Percentiles rank a stretch among this genome's conserved stretches.
phyloP scores from a whole-genome alignment of 1,140 invertebrate species.

The Drosophila pachea region DNA sequence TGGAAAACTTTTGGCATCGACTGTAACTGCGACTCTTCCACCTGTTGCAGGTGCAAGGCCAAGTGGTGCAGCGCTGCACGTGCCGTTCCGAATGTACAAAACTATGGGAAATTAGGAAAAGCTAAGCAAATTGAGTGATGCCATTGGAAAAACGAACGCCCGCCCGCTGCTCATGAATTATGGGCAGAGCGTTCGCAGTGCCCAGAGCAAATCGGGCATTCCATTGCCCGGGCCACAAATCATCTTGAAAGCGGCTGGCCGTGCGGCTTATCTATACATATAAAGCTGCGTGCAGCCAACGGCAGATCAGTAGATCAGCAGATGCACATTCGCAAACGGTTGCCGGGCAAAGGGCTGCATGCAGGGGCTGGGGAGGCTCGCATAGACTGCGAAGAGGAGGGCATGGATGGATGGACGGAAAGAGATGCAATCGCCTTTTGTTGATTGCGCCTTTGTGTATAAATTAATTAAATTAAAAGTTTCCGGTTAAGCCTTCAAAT shows the following conservation, averaged over 20 bases:
- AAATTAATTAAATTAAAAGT: conserved; percentile 79
- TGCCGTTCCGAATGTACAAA: conserved; percentile 23
- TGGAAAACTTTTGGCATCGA: conserved; percentile 16
- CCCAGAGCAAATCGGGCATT: conserved; percentile 51
- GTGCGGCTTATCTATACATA: conserved; percentile 36
- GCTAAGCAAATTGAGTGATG: conserved; percentile 9
- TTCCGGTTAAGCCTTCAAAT: conserved; percentile 77
- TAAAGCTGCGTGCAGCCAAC: too few relatives aligned
- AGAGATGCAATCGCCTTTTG: conserved; percentile 50
- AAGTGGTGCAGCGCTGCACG: conserved; percentile 10
- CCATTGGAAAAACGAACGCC: conserved; percentile 3
- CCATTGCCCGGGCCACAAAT: conserved; percentile 17
- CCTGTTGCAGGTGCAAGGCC: conserved; percentile 52
- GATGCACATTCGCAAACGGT: conserved; percentile 42
- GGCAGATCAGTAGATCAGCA: conserved; percentile 33
- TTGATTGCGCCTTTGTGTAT: conserved; percentile 77
- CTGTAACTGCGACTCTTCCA: conserved; percentile 36
- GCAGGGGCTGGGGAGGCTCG: not conserved
- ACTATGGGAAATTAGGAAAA: not conserved
- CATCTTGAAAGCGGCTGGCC: conserved; percentile 39
- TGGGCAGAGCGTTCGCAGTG: conserved; percentile 46
- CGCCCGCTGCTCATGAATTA: conserved; percentile 49
- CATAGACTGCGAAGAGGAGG: not conserved
- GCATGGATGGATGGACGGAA: not conserved
- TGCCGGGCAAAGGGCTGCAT: not conserved